phyloP scores from a whole-genome alignment of 2,888 invertebrate genomes.

The Amphiduros pacificus region DNA sequence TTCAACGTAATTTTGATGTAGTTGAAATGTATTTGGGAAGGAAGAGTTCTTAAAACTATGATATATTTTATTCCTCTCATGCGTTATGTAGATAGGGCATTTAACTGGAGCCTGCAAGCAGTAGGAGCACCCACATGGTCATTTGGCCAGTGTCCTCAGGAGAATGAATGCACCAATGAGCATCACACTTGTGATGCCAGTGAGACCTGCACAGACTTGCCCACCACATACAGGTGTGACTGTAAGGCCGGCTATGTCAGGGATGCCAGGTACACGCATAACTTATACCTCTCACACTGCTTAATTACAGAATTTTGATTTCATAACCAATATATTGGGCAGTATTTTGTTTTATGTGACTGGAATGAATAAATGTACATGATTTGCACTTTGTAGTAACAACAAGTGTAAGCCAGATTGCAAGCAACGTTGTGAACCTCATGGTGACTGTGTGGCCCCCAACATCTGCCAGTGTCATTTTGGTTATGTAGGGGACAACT shows the following conservation, averaged over 20 bases:
- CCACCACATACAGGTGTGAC: slow-evolving; percentile 79
- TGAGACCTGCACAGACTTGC: slow-evolving; percentile 80
- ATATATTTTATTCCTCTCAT: background rate
- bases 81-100: slow-evolving; percentile 5
- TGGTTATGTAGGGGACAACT: slow-evolving; percentile 92
- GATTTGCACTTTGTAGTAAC: no score
- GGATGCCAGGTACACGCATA: slow-evolving; percentile 5
- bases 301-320: background rate
- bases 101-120: slow-evolving; percentile 14
- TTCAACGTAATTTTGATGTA: slow-evolving; percentile 26
- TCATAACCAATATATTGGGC: slow-evolving; percentile 10
- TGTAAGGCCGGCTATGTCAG: slow-evolving; percentile 65
- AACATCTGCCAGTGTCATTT: slow-evolving; percentile 79
- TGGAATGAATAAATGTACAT: no score
- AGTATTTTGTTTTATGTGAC: no score
- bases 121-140: slow-evolving; percentile 69
- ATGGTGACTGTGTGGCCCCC: slow-evolving; percentile 58
- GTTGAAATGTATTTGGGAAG: background rate
- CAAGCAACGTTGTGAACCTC: slow-evolving; percentile 53
- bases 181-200: slow-evolving; percentile 90
- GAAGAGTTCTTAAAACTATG: background rate
- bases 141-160: slow-evolving; percentile 85
- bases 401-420: slow-evolving; percentile 56
- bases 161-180: slow-evolving; percentile 88
- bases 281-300: background rate